These are phyloP conservation scores for Epinotia ramella DNA, from an alignment of 2,888 invertebrate genomes.

Conservation along the genomic window DNA sequence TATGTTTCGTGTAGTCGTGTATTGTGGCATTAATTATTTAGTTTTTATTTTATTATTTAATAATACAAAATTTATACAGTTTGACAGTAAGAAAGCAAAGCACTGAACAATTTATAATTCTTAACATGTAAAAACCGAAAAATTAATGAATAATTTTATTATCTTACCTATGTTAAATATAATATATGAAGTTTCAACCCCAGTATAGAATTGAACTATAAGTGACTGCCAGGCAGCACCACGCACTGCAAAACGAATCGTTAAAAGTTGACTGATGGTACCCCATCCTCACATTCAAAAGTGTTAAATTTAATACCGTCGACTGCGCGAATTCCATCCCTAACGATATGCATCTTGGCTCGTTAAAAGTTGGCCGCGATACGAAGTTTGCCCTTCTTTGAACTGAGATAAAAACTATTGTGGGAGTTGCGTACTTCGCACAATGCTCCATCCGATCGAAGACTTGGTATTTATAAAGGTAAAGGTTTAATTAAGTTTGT, in stretches of 20 bases:
- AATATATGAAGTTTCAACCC: no score
- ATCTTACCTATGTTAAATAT: no score
- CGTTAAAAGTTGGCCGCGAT: constrained; percentile 40
- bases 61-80: no score
- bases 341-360: constrained; percentile 39
- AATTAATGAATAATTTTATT: no score
- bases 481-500: constrained; percentile 1
- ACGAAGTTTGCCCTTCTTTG: constrained; percentile 49
- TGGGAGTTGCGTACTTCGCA: constrained; percentile 17
- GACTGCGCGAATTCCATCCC: constrained; percentile 11
- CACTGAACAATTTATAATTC: no score
- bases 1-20: no score
- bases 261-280: not conserved
- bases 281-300: not conserved
- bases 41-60: no score
- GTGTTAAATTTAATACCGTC: constrained; percentile 15
- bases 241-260: not conserved
- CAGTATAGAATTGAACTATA: no score
- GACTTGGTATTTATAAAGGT: constrained; percentile 25
- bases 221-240: no score
- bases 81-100: no score
- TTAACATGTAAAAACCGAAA: no score
- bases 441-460: constrained; percentile 27
- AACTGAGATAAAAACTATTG: constrained; percentile 52
- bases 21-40: no score